phyloP scores from a whole-genome alignment of 1,140 invertebrate genomes.

The Conus betulinus region DNA sequence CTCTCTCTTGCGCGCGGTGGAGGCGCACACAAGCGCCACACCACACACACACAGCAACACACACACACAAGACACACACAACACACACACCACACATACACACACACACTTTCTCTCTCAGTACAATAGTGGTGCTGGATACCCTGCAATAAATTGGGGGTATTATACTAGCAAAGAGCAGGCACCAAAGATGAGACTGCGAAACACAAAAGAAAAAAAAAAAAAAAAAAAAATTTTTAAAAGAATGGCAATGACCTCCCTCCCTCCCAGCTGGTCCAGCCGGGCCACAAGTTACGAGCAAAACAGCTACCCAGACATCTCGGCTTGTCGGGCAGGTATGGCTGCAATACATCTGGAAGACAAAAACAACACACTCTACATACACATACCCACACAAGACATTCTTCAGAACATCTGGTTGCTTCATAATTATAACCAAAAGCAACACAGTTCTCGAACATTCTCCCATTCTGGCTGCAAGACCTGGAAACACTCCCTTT shows the following conservation, averaged over 20 bases:
- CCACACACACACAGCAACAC: too few species aligned
- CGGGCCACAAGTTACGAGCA: conserved; percentile 90
- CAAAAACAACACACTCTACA: conserved; percentile 27
- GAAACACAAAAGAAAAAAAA: background rate
- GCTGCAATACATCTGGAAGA: conserved; percentile 81
- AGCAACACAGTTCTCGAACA: too few species aligned
- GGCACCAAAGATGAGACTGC: background rate
- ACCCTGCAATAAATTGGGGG: background rate
- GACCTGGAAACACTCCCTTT: too few species aligned
- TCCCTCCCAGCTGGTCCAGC: conserved; percentile 89
- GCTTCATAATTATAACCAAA: background rate
- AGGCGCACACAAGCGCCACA: too few species aligned
- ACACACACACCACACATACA: background rate
- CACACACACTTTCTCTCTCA: background rate
- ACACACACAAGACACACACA: too few species aligned
- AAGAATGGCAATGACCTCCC: conserved; percentile 81
- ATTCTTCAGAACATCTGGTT: background rate
- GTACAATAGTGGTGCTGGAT: background rate
- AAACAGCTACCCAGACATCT: conserved; percentile 91
- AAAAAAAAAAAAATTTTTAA: background rate
- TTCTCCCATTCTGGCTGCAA: too few species aligned
- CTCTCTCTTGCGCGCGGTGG: too few species aligned
- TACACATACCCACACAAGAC: background rate
- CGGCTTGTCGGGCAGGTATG: conserved; percentile 79
- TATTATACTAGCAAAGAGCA: too few species aligned